Base-by-base conservation (phyloP, 2,113 vertebrate species). In the Natator depressus region DNA sequence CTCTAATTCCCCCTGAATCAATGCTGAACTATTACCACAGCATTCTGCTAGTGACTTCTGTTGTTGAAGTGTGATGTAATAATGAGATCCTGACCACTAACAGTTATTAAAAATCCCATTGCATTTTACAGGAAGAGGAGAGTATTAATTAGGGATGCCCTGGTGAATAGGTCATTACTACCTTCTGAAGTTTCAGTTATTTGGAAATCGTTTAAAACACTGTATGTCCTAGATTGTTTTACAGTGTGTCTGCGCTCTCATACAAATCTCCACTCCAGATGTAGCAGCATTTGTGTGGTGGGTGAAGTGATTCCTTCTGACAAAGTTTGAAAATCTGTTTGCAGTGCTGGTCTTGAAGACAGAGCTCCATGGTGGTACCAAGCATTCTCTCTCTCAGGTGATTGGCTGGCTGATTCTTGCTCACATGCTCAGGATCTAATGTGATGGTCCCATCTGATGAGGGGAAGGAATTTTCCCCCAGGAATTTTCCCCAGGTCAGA, bases 121-220 rank as follows among this genome's bases (percentile, higher is more conserved):
- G 75, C 19, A 85, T 62, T 27, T 92, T 94, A 81, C 80, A 57
- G 8, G 53, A 75, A 87, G 29, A 85, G 25, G 85, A 6, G 10
- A 10, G 11, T 85, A 69, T 94, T 95, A 97, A 97, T 84, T 82
- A 97, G 51, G 87, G 49, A 6, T 93, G 55, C 46, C 75, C 81
- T 85, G 83, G 76, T 96, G 91, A 83, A 57, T 25, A 57, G 25
- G 10, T 27, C 5, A 57, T 57, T 57, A 24, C 46, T 54, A 89
- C 76, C 46, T 50, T 93, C 84, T 92, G 49, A 47, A 92, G 20
- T 88, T 93, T 90, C 55, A 92, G 81, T 82, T 91, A 88, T 25
- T 94, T 80, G 5, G 47, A 79, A 16, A 50, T 54, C 24, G 19
- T 57, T 79, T 90, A 51, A 90, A 95, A 87, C 42, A 93, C 0